Evolutionary conservation across 2,113 vertebrate genomes (phyloP).

Genomic region (Xerus inauris): DNA sequence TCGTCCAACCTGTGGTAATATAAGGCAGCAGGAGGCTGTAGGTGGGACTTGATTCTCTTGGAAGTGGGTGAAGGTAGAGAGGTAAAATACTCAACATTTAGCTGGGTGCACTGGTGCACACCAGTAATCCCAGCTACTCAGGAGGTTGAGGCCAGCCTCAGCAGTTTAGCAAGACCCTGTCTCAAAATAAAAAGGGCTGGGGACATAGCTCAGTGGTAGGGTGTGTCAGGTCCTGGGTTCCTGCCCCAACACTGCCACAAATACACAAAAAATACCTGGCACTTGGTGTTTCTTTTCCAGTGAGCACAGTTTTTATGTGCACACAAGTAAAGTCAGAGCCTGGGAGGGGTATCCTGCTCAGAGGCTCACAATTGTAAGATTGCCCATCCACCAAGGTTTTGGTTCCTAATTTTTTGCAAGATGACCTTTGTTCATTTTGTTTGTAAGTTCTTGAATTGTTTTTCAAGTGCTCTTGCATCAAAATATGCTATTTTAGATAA

Average conservation of each 20-base stretch:
- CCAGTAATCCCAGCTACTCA: background rate
- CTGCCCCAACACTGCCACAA: background rate
- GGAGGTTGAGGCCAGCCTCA: background rate
- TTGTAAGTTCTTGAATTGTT: slow-evolving; percentile 42
- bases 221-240: background rate
- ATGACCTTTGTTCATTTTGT: slow-evolving; percentile 22
- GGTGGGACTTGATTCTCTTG: background rate
- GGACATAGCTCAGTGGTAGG: background rate
- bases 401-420: slow-evolving; percentile 34
- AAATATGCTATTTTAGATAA: slow-evolving; percentile 51
- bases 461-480: slow-evolving; percentile 52
- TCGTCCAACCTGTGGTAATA: background rate
- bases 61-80: slow-evolving; percentile 7
- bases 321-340: background rate
- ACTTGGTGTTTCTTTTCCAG: slow-evolving; percentile 5
- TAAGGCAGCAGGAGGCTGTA: background rate
- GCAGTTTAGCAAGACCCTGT: background rate
- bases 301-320: background rate
- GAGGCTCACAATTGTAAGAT: background rate
- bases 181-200: background rate
- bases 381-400: slow-evolving; percentile 2
- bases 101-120: background rate
- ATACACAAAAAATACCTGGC: background rate
- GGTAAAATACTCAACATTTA: background rate
- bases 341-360: background rate